phyloP scores from a whole-genome alignment of 2,888 invertebrate species.

The Melanargia galathea region DNA sequence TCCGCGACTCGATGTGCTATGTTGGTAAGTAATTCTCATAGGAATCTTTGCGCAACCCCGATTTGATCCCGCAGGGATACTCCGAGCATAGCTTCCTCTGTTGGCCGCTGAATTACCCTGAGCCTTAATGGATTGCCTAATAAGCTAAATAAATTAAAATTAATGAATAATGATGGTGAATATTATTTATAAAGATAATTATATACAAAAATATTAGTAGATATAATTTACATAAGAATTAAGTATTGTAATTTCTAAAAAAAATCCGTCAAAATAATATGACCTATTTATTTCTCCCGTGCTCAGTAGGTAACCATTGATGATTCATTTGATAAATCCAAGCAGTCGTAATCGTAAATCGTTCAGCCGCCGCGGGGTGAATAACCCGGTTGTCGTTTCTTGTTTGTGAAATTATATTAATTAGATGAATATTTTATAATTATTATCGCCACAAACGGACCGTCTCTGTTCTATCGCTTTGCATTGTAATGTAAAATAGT shows the following conservation, averaged over 20 bases:
- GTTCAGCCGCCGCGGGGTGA: constrained; percentile 23
- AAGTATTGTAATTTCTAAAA: not conserved
- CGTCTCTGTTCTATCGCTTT: constrained; percentile 1
- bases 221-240: too few species aligned
- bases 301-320: constrained; percentile 7
- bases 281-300: constrained; percentile 10
- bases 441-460: constrained; percentile 23
- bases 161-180: too few species aligned
- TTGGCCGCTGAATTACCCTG: too few species aligned
- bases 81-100: too few species aligned
- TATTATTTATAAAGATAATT: too few species aligned
- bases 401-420: constrained; percentile 36
- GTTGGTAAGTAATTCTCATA: too few species aligned
- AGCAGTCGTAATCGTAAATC: constrained; percentile 24
- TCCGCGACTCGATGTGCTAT: too few species aligned
- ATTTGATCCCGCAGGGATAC: too few species aligned
- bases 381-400: constrained; percentile 33
- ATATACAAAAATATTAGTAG: too few species aligned
- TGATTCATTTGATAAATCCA: constrained; percentile 22
- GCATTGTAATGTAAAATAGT: constrained; percentile 19
- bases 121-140: too few species aligned
- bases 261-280: constrained; percentile 11
- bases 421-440: constrained; percentile 35
- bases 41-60: too few species aligned
- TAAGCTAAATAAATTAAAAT: too few species aligned